phyloP scores from a whole-genome alignment of 2,797 vertebrate genomes.

The Champsocephalus esox region DNA sequence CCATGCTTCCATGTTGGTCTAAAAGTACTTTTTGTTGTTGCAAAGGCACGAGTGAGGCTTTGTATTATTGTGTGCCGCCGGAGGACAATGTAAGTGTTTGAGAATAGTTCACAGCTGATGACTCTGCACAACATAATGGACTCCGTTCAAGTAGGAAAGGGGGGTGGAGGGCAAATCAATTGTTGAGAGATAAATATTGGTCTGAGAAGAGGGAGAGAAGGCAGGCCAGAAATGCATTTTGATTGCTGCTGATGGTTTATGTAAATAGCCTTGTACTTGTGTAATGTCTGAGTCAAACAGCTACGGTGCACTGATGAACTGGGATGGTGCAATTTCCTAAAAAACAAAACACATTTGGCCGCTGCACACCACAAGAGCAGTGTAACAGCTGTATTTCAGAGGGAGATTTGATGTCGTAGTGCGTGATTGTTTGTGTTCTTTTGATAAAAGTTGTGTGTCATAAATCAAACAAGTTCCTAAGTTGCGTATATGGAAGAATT shows the following conservation, averaged over 20 bases:
- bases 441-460: no score
- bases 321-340: background rate
- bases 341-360: background rate
- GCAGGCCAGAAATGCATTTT: conserved; percentile 54
- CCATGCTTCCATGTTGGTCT: background rate
- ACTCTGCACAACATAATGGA: conserved; percentile 79
- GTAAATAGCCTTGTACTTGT: conserved; percentile 17
- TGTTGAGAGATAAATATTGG: conserved; percentile 63
- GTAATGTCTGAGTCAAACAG: conserved; percentile 36
- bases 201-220: conserved; percentile 42
- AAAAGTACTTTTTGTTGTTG: background rate
- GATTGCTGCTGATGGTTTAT: conserved; percentile 25
- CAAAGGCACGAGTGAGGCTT: background rate
- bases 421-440: no score
- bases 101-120: conserved; percentile 67
- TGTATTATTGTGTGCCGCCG: conserved; percentile 6
- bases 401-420: background rate
- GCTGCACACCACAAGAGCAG: no score
- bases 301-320: conserved; percentile 17
- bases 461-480: no score
- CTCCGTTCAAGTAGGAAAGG: conserved; percentile 51
- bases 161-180: conserved; percentile 69
- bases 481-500: background rate
- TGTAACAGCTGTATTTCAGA: background rate
- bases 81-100: conserved; percentile 12